Evolutionary conservation across 2,888 invertebrate genomes (phyloP), one percentile per base, ranked within the genome.

Genomic region (Agriopis aurantiaria): DNA sequence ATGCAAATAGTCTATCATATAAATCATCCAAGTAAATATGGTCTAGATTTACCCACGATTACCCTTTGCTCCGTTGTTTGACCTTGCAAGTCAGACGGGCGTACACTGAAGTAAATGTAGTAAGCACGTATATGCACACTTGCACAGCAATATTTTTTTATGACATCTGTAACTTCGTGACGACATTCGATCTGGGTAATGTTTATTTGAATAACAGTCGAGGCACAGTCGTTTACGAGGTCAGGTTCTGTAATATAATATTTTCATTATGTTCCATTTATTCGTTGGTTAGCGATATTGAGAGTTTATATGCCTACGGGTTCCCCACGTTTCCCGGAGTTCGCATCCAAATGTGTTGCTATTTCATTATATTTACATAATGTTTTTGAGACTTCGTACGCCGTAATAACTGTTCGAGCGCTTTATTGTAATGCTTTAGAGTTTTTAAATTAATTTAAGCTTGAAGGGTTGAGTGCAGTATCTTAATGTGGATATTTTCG

Each of bases 201-300:
- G 87, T 91, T 90, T 91, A 90, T 89, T 91, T 88, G 88, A 91
- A 90, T 89, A 89, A 86, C 86, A 85, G 88, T 86, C 83, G 84
- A 81, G 80, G 84, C 83, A 83, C 83, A 83, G 82, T 85, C 89
- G 86, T 89, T 91, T 90, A 90, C 86, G 89, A 88, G 84, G 87
- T 80, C 85, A 85, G 81, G 77, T 81, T 81, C 83, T 81, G 86
- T 87, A 88, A 90, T 91, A 89, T 91, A 91, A 89, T 91, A 91
- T 91, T 91, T 90, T 90, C 90, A 91, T 91, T 91, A 91, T 89
- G 88, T 90, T 84, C 87, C 86, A 88, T 91, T 91, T 91, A 88
- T 90, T 88, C 86, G 86, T 82, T 83, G 87, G 81, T 83, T 88
- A 81, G 84, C 86, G 86, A 88, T 89, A 90, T 88, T 85, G 84